A percentile compares a stretch with the other conserved stretches of the same genome.
These are phyloP conservation scores for Cecidostiba fungosa DNA, from an alignment of 2,888 invertebrate genomes.

Conservation along the genomic window DNA sequence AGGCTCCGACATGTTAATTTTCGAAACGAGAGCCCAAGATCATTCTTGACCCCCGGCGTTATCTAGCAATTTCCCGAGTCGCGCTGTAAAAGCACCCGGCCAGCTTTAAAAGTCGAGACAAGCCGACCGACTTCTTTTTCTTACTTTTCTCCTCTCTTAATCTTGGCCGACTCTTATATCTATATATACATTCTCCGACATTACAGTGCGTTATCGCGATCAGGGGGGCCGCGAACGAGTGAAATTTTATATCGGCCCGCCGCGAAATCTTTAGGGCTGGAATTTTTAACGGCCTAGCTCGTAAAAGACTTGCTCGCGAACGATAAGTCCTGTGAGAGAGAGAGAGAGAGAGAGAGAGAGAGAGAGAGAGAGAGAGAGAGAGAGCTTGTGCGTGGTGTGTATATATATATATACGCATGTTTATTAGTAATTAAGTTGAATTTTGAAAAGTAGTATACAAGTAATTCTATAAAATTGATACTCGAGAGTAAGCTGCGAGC, in stretches of 20 bases:
- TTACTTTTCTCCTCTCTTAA: not conserved
- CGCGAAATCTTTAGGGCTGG: not conserved
- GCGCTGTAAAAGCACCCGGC: not conserved
- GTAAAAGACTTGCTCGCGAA: not conserved
- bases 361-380: not conserved
- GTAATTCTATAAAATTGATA: not conserved
- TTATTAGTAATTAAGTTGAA: constrained; percentile 4
- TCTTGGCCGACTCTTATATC: not conserved
- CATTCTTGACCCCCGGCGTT: not conserved
- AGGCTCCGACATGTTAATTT: constrained; percentile 10
- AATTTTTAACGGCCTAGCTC: not conserved
- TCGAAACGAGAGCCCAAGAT: not conserved
- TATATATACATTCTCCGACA: not conserved
- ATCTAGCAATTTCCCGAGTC: constrained; percentile 8
- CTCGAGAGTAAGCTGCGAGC: not conserved
- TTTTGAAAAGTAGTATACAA: not conserved
- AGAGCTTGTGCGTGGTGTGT: not conserved
- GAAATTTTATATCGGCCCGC: constrained; percentile 3
- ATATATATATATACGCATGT: not conserved
- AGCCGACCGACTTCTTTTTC: constrained; percentile 10
- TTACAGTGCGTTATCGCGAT: constrained; percentile 49
- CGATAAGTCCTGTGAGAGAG: not conserved
- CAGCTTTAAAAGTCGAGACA: not conserved
- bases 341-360: too few species aligned
- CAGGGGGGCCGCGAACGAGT: constrained; percentile 53